Evolutionary conservation across 1,140 invertebrate species (phyloP).

Genomic region (Chymomyza costata): DNA sequence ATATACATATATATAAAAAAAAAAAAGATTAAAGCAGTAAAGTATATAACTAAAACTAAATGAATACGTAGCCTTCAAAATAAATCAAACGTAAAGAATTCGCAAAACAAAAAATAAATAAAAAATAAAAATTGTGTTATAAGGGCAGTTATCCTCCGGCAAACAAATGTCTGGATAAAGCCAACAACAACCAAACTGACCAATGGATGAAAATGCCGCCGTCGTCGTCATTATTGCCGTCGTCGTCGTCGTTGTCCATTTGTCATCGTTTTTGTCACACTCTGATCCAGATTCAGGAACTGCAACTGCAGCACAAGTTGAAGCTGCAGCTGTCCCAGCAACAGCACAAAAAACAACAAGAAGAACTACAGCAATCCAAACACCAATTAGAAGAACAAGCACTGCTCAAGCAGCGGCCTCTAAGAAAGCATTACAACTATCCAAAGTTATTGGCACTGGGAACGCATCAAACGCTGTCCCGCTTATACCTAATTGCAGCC

Average conservation of each 20-base stretch:
- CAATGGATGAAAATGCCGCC: constrained; percentile 75
- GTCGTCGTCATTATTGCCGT: constrained; percentile 65
- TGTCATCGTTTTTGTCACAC: constrained; percentile 62
- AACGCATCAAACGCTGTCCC: constrained; percentile 9
- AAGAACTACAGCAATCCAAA: constrained; percentile 3
- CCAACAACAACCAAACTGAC: constrained; percentile 51
- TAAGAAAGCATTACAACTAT: constrained; percentile 29
- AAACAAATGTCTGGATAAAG: constrained; percentile 71
- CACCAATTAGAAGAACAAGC: background rate
- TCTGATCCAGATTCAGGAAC: constrained; percentile 16
- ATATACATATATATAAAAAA: constrained; percentile 56
- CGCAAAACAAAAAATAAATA: constrained; percentile 2
- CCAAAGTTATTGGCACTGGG: constrained; percentile 6
- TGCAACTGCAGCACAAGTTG: constrained; percentile 25
- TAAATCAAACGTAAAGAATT: constrained; percentile 5
- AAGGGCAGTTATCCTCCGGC: constrained; percentile 41
- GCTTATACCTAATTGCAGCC: constrained; percentile 34
- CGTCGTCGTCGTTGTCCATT: constrained; percentile 68
- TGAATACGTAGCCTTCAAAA: constrained; percentile 42
- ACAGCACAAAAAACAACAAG: constrained; percentile 13
- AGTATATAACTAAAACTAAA: constrained; percentile 35
- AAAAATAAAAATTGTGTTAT: constrained; percentile 1
- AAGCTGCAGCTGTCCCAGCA: constrained; percentile 26
- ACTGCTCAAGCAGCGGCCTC: constrained; percentile 10
- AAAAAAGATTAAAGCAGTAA: constrained; percentile 25